Evolutionary conservation across 2,797 vertebrate genomes (phyloP), one percentile per base, ranked within the genome.

Genomic region (Coracias cyanogaster): DNA sequence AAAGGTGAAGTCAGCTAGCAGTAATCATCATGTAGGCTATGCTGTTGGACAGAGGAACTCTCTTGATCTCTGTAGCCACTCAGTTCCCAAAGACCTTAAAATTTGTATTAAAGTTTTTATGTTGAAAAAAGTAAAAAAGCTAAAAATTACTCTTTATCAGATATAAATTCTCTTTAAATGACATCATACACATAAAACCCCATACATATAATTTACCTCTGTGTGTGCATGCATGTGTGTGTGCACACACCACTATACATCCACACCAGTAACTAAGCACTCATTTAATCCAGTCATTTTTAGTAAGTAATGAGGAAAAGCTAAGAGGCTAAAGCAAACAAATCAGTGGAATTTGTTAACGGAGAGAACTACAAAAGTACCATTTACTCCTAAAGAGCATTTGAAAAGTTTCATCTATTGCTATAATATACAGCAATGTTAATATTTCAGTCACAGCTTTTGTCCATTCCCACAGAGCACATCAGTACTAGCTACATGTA

Each of bases 401-500:
- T 82, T 74, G 70, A 87, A 96, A 71, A 97, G 41, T 96, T 97
- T 89, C 43, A 78, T 57, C 94, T 93, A 64, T 62, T 93, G 96
- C 92, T 93, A 96, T 94, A 97, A 95, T 92, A 96, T 93, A 97
- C 89, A 96, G 90, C 85, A 91, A 88, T 49, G 89, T 93, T 89
- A 89, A 94, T 70, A 76, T 72, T 94, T 93, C 77, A 94, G 85
- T 96, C 95, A 97, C 82, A 96, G 94, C 67, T 94, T 91, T 94
- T 84, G 64, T 79, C 82, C 92, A 65, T 94, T 96, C 90, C 89
- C 94, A 92, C 90, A 95, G 96, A 97, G 94, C 65, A 57, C 82
- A 95, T 72, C 94, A 92, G 89, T 97, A 93, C 92, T 96, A 97
- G 94, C 97, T 98, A 98, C 95, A 96, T 97, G 96, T 98, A 98